Conservation (phyloP, 1,140 invertebrate genomes). For the Lepidostoma basale region DNA sequence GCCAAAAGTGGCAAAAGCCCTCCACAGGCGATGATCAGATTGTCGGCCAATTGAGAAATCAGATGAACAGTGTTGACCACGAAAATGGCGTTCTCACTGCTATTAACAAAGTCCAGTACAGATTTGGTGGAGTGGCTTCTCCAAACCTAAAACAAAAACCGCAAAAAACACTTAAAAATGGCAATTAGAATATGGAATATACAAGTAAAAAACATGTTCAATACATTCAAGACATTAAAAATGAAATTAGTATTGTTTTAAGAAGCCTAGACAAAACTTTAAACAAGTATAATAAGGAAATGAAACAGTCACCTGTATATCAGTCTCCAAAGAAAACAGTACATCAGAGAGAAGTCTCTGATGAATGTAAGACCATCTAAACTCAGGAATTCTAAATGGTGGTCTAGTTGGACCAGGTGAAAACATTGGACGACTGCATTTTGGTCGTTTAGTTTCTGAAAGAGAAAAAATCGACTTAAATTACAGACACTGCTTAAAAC, state of each 20-base stretch:
- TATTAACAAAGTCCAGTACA: slow-evolving; percentile 97
- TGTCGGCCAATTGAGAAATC: slow-evolving; percentile 98
- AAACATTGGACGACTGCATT: slow-evolving; percentile 80
- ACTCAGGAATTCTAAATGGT: slow-evolving; percentile 98
- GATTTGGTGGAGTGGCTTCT: slow-evolving; percentile 93
- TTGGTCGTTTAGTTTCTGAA: slow-evolving; percentile 54
- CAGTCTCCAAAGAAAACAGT: slow-evolving; percentile 95
- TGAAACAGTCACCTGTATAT: slow-evolving; percentile 82
- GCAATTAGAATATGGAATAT: no score
- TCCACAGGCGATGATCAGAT: slow-evolving; percentile 98
- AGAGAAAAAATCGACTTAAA: neutral
- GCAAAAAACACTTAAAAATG: no score
- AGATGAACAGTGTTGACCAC: slow-evolving; percentile 99
- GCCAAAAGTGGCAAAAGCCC: slow-evolving; percentile 95
- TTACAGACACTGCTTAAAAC: neutral
- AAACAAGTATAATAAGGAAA: no score
- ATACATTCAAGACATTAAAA: no score
- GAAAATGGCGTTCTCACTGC: slow-evolving; percentile 97
- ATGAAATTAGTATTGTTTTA: no score
- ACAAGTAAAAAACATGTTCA: no score
- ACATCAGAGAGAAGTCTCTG: slow-evolving; percentile 96
- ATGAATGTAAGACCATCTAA: slow-evolving; percentile 99
- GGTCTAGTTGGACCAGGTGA: slow-evolving; percentile 94
- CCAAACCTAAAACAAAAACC: slow-evolving; percentile 68
- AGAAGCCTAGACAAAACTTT: no score